These are phyloP conservation scores for Pristionchus arcanus DNA, from an alignment of 2,888 invertebrate genomes.

Conservation along the genomic window DNA sequence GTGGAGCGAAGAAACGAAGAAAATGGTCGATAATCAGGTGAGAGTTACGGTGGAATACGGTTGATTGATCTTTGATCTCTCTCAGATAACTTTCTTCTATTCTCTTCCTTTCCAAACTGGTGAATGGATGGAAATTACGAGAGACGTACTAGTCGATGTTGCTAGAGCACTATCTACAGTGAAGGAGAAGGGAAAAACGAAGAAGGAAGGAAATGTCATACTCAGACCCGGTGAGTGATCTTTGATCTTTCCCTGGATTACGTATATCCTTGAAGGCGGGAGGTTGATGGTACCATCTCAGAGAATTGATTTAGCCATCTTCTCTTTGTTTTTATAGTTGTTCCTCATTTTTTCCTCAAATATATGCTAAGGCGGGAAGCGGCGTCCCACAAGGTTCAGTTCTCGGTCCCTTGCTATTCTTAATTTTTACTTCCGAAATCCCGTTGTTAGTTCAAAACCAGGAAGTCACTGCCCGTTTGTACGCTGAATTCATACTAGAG, in stretches of 20 bases:
- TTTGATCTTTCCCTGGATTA: neutral
- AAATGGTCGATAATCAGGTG: constrained; percentile 44
- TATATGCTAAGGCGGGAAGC: too few relatives aligned
- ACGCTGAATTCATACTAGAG: neutral
- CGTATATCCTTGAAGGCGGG: too few relatives aligned
- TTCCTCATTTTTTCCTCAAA: too few relatives aligned
- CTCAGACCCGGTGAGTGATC: constrained; percentile 58
- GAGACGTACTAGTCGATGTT: constrained; percentile 72
- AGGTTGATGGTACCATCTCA: too few relatives aligned
- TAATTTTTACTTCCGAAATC: too few relatives aligned
- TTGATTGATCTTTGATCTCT: constrained; percentile 27
- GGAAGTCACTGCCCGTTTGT: too few relatives aligned
- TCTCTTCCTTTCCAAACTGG: constrained; percentile 83
- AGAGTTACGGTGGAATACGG: neutral
- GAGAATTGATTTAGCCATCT: too few relatives aligned
- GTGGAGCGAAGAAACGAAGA: constrained; percentile 62
- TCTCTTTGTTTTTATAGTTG: too few relatives aligned
- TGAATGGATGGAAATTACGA: constrained; percentile 64
- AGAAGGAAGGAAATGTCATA: constrained; percentile 64
- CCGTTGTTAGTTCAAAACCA: too few relatives aligned
- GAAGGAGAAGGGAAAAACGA: constrained; percentile 51
- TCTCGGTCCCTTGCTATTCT: constrained; percentile 95
- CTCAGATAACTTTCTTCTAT: constrained; percentile 85
- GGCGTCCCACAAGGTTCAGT: too few relatives aligned
- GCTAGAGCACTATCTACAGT: constrained; percentile 68